These are phyloP conservation scores for Rhabdophis nuchalis DNA, from an alignment of 2,797 vertebrate species.

Conservation along the genomic window DNA sequence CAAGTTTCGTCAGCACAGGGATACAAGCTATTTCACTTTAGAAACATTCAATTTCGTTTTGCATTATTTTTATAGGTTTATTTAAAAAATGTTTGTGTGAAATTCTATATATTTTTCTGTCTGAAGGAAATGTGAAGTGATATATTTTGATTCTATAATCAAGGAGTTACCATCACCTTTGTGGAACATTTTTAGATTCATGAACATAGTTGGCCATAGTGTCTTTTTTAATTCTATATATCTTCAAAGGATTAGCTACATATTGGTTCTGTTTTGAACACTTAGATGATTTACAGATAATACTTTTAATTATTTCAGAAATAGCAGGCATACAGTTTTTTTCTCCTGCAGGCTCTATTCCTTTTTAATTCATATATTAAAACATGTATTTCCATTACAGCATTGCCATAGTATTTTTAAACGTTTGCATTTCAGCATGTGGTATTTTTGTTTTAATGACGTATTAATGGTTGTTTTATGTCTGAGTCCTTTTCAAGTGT, in stretches of 20 bases:
- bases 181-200: background rate
- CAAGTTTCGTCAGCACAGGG: background rate
- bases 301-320: slow-evolving; percentile 4
- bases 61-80: background rate
- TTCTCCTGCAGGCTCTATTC: background rate
- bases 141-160: background rate
- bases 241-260: background rate
- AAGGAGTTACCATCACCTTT: background rate
- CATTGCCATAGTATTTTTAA: background rate
- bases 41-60: background rate
- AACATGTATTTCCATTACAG: background rate
- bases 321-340: background rate
- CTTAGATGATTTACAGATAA: background rate
- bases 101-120: background rate
- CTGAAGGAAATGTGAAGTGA: background rate
- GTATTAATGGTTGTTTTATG: background rate
- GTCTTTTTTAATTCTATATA: background rate
- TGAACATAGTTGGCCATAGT: background rate
- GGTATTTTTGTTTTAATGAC: background rate
- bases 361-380: background rate
- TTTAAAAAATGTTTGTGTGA: background rate
- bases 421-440: background rate
- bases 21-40: background rate
- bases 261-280: background rate
- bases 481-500: background rate